Evolutionary conservation across 2,113 vertebrate genomes (phyloP).

Genomic region (Amazona vittata): DNA sequence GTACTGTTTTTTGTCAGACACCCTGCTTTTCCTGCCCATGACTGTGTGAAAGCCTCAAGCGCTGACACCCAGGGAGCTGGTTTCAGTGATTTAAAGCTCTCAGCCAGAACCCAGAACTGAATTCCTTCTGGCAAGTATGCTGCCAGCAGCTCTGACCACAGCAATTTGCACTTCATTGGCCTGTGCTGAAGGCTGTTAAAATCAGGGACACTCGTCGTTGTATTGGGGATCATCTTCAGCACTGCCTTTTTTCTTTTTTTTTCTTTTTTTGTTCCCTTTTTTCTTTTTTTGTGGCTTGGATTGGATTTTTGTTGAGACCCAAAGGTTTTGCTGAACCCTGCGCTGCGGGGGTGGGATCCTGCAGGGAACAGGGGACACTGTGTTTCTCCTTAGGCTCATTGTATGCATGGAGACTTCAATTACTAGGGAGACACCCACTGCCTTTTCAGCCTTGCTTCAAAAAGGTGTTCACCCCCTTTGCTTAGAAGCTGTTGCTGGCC

Average conservation of each 20-base stretch:
- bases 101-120: not conserved
- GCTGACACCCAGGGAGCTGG: not conserved
- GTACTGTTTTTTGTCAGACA: not conserved
- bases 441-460: not conserved
- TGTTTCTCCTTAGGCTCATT: not conserved
- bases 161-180: slow-evolving; percentile 61
- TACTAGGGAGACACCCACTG: not conserved
- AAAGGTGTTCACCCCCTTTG: not conserved
- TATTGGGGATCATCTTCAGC: slow-evolving; percentile 65
- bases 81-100: not conserved
- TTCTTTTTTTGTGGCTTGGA: not conserved
- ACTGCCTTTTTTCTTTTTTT: not conserved
- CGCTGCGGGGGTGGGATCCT: slow-evolving; percentile 52
- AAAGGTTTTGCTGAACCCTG: slow-evolving; percentile 9
- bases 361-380: not conserved
- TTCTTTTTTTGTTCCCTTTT: not conserved
- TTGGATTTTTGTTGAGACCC: not conserved
- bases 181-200: slow-evolving; percentile 58
- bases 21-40: not conserved
- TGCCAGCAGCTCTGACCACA: slow-evolving; percentile 22
- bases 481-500: not conserved
- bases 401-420: not conserved
- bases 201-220: slow-evolving; percentile 33
- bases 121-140: not conserved
- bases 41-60: not conserved